Evolutionary conservation across 23 tunicate species (phyloP).

Genomic region (Corella eumyota): DNA sequence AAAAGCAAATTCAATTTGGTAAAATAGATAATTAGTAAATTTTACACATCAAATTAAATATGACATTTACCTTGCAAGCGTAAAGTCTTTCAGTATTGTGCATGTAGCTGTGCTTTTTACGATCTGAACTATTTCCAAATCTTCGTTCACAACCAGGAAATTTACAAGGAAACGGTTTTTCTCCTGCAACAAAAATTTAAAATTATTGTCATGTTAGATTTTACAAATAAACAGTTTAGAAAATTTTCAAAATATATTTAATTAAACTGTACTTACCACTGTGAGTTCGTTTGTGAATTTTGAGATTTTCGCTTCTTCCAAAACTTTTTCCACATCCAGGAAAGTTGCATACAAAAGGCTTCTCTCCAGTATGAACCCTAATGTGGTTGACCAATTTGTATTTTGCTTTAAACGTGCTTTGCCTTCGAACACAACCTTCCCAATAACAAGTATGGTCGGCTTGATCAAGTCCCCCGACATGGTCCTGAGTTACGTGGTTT

Average conservation of each 20-base stretch:
- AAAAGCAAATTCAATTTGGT: too few relatives aligned
- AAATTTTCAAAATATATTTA: too few relatives aligned
- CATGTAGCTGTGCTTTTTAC: conserved; percentile 71
- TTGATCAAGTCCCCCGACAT: conserved; percentile 60
- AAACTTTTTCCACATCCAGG: conserved; percentile 67
- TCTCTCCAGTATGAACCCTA: conserved; percentile 50
- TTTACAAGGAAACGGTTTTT: conserved; percentile 62
- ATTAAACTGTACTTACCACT: conserved; percentile 19
- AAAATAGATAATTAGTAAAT: too few relatives aligned
- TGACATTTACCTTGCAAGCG: conserved; percentile 29
- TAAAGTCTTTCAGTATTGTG: conserved; percentile 57
- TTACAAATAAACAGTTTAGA: too few relatives aligned
- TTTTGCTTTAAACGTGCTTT: conserved; percentile 56
- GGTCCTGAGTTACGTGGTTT: conserved; percentile 47
- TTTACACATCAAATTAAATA: background rate
- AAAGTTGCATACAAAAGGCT: conserved; percentile 45
- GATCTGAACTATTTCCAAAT: conserved; percentile 72
- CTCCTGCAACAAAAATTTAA: conserved; percentile 4
- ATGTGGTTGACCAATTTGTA: conserved; percentile 84
- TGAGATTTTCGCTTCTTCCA: conserved; percentile 66
- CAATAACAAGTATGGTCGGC: conserved; percentile 76
- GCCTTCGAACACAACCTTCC: conserved; percentile 40
- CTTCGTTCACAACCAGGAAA: conserved; percentile 60
- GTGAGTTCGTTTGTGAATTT: conserved; percentile 64
- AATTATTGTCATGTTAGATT: background rate